Evolutionary conservation across 2,113 vertebrate genomes (phyloP).

Genomic region (Vulpes vulpes): DNA sequence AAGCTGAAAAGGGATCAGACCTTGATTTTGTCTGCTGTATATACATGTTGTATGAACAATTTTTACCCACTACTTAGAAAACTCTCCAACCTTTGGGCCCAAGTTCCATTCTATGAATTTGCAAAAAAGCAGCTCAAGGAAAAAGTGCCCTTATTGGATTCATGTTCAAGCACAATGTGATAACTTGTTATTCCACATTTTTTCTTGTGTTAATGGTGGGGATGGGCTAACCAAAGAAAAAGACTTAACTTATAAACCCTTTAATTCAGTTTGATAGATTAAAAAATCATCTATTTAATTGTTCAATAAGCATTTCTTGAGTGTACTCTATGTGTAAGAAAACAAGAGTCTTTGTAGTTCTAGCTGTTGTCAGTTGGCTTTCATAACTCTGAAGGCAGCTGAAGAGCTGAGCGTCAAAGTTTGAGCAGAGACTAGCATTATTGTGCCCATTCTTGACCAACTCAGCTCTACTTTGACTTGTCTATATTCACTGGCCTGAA

Average conservation of each 20-base stretch:
- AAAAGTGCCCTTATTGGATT: background rate
- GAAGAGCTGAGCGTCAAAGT: background rate
- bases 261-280: background rate
- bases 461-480: background rate
- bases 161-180: background rate
- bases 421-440: background rate
- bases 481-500: background rate
- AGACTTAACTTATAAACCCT: no score
- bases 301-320: background rate
- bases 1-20: background rate
- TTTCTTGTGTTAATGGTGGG: background rate
- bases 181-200: background rate
- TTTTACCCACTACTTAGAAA: background rate
- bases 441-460: background rate
- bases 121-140: background rate
- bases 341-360: background rate
- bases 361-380: background rate
- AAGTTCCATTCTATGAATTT: background rate
- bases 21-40: background rate
- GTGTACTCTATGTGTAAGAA: background rate
- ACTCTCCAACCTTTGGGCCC: background rate
- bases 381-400: background rate
- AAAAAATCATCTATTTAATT: background rate
- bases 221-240: background rate
- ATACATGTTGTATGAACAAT: background rate